Percentiles rank a stretch among this genome's conserved stretches.
These are phyloP conservation scores for Pelvicachromis taeniatus DNA, from an alignment of 2,113 vertebrate genomes.

Conservation along the genomic window DNA sequence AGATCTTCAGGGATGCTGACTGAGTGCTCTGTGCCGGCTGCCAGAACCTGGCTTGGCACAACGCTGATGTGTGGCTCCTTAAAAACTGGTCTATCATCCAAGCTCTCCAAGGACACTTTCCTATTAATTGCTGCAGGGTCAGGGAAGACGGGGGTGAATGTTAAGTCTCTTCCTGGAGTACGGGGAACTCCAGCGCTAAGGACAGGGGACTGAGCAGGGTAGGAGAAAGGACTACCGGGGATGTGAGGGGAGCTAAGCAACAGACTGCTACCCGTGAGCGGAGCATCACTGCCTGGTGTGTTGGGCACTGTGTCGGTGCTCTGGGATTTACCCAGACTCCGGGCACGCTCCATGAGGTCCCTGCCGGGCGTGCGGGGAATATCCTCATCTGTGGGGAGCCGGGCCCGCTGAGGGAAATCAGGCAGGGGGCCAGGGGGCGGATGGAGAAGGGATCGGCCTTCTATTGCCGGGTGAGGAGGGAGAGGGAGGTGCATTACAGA, in stretches of 20 bases:
- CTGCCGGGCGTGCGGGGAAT: slow-evolving; percentile 89
- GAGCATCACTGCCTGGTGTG: slow-evolving; percentile 86
- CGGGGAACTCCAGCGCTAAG: slow-evolving; percentile 86
- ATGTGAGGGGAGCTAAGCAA: slow-evolving; percentile 88
- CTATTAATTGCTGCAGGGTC: slow-evolving; percentile 80
- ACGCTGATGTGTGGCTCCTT: slow-evolving; percentile 80
- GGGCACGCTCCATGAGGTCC: slow-evolving; percentile 78
- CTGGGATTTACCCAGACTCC: slow-evolving; percentile 82
- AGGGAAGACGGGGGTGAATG: slow-evolving; percentile 88
- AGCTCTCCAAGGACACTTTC: slow-evolving; percentile 82
- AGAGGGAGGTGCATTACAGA: slow-evolving; percentile 74
- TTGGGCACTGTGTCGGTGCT: slow-evolving; percentile 86
- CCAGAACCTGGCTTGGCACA: slow-evolving; percentile 66
- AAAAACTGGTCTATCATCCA: slow-evolving; percentile 76
- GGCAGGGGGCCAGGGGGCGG: slow-evolving; percentile 44
- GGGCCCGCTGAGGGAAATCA: slow-evolving; percentile 59
- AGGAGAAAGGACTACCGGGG: slow-evolving; percentile 91
- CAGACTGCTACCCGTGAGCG: slow-evolving; percentile 84
- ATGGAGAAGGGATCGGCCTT: slow-evolving; percentile 58
- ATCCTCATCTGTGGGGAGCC: slow-evolving; percentile 83
- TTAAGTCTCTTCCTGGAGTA: slow-evolving; percentile 94
- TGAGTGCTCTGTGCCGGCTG: slow-evolving; percentile 59
- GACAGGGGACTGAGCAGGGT: slow-evolving; percentile 89
- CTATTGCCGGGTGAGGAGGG: slow-evolving; percentile 63
- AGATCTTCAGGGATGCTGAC: slow-evolving; percentile 66